Evolutionary conservation across 2,113 vertebrate genomes (phyloP).

Genomic region (Pristiophorus japonicus): DNA sequence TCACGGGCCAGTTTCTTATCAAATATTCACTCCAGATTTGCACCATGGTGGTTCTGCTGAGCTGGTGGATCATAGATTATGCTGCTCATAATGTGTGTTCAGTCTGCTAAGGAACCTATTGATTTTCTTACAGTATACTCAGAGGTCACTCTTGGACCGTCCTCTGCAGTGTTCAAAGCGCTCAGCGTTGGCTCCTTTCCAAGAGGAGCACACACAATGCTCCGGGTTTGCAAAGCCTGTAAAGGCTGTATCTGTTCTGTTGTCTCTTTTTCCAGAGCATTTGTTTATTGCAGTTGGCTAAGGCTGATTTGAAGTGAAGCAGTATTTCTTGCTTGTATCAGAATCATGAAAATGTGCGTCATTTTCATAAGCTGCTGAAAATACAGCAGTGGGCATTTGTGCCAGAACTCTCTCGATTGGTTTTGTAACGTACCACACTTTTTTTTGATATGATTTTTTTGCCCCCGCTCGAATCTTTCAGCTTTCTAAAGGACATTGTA

Average conservation of each 20-base stretch:
- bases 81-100: not conserved
- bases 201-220: not conserved
- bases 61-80: constrained; percentile 2
- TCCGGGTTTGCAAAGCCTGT: not conserved
- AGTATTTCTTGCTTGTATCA: not conserved
- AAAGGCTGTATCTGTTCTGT: not conserved
- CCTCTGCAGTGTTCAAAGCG: not conserved
- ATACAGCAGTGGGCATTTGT: not conserved
- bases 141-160: constrained; percentile 28
- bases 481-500: not conserved
- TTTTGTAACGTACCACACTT: not conserved
- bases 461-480: not conserved
- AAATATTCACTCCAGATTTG: constrained; percentile 4
- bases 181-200: not conserved
- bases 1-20: not conserved
- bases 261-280: not conserved
- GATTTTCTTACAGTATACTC: constrained; percentile 10
- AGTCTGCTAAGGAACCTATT: not conserved
- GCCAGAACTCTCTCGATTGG: not conserved
- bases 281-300: not conserved
- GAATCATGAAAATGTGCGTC: not conserved
- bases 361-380: not conserved
- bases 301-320: not conserved
- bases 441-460: not conserved
- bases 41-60: not conserved